Conservation (phyloP, 1,140 invertebrate species). For the Formica exsecta region DNA sequence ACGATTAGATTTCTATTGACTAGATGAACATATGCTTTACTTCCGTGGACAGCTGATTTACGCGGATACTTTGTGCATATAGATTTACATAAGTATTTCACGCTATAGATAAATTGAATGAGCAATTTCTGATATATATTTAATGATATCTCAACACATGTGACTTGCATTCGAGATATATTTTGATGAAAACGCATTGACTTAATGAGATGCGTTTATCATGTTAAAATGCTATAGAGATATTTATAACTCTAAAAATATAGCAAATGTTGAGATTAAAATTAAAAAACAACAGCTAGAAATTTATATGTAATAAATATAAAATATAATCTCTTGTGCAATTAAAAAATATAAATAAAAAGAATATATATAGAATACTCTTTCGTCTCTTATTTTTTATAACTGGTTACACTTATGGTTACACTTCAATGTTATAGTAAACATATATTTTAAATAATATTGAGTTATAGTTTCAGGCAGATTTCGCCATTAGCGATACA, state of each 20-base stretch:
- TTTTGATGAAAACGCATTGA: neutral
- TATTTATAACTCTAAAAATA: neutral
- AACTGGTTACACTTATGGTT: too few relatives aligned
- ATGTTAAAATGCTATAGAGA: neutral
- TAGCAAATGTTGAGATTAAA: neutral
- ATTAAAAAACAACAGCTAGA: neutral
- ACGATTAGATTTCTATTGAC: conserved; percentile 10
- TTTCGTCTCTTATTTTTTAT: too few relatives aligned
- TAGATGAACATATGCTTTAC: neutral
- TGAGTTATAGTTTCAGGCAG: too few relatives aligned
- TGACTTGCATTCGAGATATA: conserved; percentile 30
- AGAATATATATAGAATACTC: neutral
- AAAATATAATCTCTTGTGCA: too few relatives aligned
- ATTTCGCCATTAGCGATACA: too few relatives aligned
- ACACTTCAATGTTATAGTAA: too few relatives aligned
- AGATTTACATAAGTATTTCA: conserved; percentile 38
- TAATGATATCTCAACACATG: conserved; percentile 33
- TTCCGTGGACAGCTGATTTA: conserved; percentile 30
- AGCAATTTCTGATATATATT: conserved; percentile 33
- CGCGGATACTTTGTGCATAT: neutral
- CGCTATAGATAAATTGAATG: conserved; percentile 30
- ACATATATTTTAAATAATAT: too few relatives aligned
- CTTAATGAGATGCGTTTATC: neutral
- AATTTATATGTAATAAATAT: neutral
- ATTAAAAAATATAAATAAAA: neutral